Conservation (phyloP, 2,888 invertebrate genomes). For the Argyresthia albistria region DNA sequence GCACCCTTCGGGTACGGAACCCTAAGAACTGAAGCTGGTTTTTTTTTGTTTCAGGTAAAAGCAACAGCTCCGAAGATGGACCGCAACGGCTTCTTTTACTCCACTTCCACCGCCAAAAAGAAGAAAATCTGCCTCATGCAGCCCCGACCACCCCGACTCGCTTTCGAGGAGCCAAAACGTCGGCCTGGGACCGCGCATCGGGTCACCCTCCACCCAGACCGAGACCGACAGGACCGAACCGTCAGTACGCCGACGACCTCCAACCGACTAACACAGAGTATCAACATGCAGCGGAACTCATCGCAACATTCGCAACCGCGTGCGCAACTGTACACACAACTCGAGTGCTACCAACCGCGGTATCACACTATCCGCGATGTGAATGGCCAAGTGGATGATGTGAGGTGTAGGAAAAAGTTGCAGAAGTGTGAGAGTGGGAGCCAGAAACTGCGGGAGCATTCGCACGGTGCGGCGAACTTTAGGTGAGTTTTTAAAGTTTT, state of each 20-base stretch:
- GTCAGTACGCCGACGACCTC: neutral
- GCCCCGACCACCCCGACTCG: constrained; percentile 56
- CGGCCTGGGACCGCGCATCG: constrained; percentile 1
- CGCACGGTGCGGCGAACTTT: neutral
- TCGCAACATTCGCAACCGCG: constrained; percentile 25
- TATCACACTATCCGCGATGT: constrained; percentile 65
- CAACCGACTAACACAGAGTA: neutral
- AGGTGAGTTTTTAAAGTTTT: neutral
- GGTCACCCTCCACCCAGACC: constrained; percentile 41
- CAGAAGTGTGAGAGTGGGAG: constrained; percentile 23
- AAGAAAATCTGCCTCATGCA: constrained; percentile 68
- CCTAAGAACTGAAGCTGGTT: too few relatives aligned
- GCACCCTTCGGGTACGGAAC: too few relatives aligned
- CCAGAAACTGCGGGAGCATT: neutral
- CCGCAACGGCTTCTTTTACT: constrained; percentile 63
- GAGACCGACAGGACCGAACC: constrained; percentile 39
- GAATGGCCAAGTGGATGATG: constrained; percentile 36
- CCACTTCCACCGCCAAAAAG: constrained; percentile 64
- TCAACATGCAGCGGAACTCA: neutral
- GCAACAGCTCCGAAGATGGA: constrained; percentile 64
- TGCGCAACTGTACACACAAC: constrained; percentile 54
- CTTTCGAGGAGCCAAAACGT: constrained; percentile 49
- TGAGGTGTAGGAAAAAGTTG: constrained; percentile 44
- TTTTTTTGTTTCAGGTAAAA: constrained; percentile 49
- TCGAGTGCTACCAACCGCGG: constrained; percentile 65